phyloP scores from a whole-genome alignment of 2,797 vertebrate species.

The Melanogrammus aeglefinus region DNA sequence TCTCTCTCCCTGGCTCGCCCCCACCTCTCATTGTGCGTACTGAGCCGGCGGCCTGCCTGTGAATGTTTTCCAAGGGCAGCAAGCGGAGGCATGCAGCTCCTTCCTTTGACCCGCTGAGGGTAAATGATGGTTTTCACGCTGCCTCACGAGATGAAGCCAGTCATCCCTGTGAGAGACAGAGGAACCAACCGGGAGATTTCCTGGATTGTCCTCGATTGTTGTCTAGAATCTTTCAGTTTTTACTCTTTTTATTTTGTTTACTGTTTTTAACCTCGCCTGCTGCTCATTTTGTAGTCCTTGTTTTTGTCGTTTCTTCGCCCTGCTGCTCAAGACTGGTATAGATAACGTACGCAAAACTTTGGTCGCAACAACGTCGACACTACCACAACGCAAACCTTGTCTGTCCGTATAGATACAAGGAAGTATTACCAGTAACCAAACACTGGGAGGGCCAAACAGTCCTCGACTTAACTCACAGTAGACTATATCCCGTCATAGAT shows the following conservation, averaged over 20 bases:
- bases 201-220: slow-evolving; percentile 30
- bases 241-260: slow-evolving; percentile 12
- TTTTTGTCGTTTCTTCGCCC: too few species aligned
- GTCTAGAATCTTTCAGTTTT: slow-evolving; percentile 27
- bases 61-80: slow-evolving; percentile 71
- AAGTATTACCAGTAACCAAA: too few species aligned
- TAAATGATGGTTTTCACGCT: slow-evolving; percentile 69
- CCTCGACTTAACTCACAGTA: too few species aligned
- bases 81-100: slow-evolving; percentile 73
- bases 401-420: too few species aligned
- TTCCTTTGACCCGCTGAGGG: slow-evolving; percentile 69
- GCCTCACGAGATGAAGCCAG: slow-evolving; percentile 77
- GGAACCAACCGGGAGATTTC: slow-evolving; percentile 37
- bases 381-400: too few species aligned
- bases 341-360: too few species aligned
- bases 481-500: too few species aligned
- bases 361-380: too few species aligned
- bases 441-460: too few species aligned
- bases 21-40: slow-evolving; percentile 61
- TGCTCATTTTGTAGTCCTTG: too few species aligned
- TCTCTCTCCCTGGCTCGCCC: slow-evolving; percentile 53
- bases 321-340: too few species aligned
- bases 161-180: slow-evolving; percentile 68
- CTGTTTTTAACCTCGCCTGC: neutral
- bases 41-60: slow-evolving; percentile 60